These are phyloP conservation scores for Pelobates fuscus DNA, from an alignment of 2,113 vertebrate species.

Conservation along the genomic window DNA sequence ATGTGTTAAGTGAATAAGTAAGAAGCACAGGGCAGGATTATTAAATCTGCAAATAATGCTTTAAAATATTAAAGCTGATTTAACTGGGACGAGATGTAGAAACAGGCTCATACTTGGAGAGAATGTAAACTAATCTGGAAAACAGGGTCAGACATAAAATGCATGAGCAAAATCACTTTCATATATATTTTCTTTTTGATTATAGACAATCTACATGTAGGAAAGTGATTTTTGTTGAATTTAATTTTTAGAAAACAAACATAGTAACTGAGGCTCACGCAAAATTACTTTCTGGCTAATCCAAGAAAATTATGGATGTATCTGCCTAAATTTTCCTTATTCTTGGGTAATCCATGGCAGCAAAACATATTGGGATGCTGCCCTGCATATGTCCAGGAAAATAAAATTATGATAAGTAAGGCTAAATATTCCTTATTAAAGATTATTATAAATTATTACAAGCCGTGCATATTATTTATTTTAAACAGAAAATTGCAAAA, in stretches of 20 bases:
- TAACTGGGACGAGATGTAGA: background rate
- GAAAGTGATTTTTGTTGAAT: background rate
- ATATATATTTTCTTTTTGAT: background rate
- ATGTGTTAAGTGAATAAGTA: background rate
- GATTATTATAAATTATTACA: no score
- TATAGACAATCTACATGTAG: background rate
- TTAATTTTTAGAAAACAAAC: background rate
- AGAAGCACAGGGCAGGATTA: background rate
- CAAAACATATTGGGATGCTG: no score
- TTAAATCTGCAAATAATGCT: conserved; percentile 12
- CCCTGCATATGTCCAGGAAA: no score
- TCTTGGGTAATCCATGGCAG: no score
- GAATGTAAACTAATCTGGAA: conserved; percentile 17
- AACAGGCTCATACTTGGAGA: background rate
- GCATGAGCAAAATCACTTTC: conserved; percentile 6
- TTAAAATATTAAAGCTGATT: conserved; percentile 31
- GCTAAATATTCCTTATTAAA: no score
- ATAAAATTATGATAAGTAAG: no score
- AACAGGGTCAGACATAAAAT: conserved; percentile 16
- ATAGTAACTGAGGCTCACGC: no score
- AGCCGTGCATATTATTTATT: no score
- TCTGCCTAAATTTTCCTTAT: no score
- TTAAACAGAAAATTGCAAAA: no score
- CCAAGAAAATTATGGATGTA: no score
- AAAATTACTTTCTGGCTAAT: no score